Evolutionary conservation across 2,888 invertebrate genomes (phyloP).

Genomic region (Aphidius colemani): DNA sequence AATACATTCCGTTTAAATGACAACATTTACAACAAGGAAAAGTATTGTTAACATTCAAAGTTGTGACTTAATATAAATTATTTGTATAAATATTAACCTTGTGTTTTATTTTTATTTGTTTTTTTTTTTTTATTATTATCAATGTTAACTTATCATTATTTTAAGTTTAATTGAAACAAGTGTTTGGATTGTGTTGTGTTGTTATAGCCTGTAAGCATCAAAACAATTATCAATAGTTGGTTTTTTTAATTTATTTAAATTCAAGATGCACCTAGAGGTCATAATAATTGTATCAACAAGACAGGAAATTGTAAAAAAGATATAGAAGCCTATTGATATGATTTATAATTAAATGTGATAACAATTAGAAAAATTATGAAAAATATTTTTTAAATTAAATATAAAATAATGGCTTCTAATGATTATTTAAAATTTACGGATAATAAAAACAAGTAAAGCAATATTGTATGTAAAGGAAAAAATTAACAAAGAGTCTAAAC

Average conservation of each 20-base stretch:
- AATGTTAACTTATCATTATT: conserved; percentile 1
- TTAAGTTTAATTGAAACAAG: too few species aligned
- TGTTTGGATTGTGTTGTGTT: conserved; percentile 32
- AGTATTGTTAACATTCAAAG: conserved; percentile 38
- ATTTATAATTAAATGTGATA: too few species aligned
- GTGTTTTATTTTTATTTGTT: conserved; percentile 26
- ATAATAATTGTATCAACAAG: too few species aligned
- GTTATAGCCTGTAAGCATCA: conserved; percentile 41
- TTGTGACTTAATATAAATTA: conserved; percentile 28
- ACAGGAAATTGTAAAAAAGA: too few species aligned
- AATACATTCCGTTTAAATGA: conserved; percentile 28
- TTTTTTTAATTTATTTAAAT: neutral
- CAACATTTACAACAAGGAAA: conserved; percentile 36
- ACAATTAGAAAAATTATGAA: too few species aligned
- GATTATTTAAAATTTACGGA: conserved; percentile 19
- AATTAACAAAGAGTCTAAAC: neutral
- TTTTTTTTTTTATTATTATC: conserved; percentile 12
- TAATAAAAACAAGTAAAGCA: conserved; percentile 21
- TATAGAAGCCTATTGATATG: too few species aligned
- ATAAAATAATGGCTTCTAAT: neutral
- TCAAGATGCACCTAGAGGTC: too few species aligned
- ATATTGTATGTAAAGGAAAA: conserved; percentile 12
- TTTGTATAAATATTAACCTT: conserved; percentile 23
- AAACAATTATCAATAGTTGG: conserved; percentile 16
- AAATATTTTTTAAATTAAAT: neutral